Base-by-base conservation (phyloP, 2,888 invertebrate genomes). In the Anorthoa munda region DNA sequence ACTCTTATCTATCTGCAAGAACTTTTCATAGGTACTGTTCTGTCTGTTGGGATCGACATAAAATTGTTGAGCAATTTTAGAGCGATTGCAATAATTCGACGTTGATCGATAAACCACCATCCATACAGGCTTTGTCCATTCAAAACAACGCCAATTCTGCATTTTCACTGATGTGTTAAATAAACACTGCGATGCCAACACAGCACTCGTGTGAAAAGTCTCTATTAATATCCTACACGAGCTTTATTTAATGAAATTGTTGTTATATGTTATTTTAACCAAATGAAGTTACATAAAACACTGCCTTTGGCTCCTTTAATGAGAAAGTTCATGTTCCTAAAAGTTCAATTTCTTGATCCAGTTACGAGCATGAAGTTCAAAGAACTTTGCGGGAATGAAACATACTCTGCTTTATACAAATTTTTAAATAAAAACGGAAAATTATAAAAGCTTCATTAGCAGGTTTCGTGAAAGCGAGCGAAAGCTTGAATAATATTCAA, bases 261-360 rank as follows among this genome's bases (percentile, higher is more conserved):
- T 66, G 9, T 23, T 21, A 23, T 18, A 51, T 15, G 21, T 75
- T 77, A 64, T 65, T 60, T 60, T 50, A 72, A 60, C 55, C 55
- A 72, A 72, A 59, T 50, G 31, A 64, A 72, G n/a, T 46, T 56
- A 48, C 39, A 60, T 79, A 73, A 64, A 79, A 77, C 79, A 61
- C 50, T 31, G 66, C 74, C 61, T 66, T 61, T 56, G 60, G 64
- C 56, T 56, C 9, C 73, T 56, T 26, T n/a, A 53, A 72, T 21
- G 79, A 63, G 72, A 65, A 66, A 73, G 56, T 66, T 79, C 18
- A 56, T 66, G 56, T 66, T 39, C n/a, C 39, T 66, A 46, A 60
- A 75, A 80, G 55, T 80, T 51, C 50, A 55, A 55, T 59, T 77
- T 64, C 64, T 46, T 78, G 59, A 75, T 80, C 26, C 64, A 75